Base-by-base conservation (phyloP, 2,888 invertebrate genomes). In the Diploptera punctata region DNA sequence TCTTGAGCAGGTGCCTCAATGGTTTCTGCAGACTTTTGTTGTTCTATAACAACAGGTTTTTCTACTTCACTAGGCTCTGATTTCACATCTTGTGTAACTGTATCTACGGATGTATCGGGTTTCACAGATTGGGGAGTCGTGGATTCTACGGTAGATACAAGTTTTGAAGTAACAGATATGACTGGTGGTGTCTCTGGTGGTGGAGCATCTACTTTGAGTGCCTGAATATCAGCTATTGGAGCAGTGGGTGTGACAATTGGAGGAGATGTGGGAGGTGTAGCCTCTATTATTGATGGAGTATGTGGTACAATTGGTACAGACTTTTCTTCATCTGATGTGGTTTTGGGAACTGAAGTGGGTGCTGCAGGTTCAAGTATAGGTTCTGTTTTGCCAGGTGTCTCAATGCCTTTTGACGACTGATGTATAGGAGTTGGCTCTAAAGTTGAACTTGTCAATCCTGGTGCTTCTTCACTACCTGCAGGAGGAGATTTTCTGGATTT, bases 241-340 rank as follows among this genome's bases (percentile, higher is more conserved):
- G 18, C 38, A 33, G 18, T 19, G 16, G 38, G 49, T 49, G 9
- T 31, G 9, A 75, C 77, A 26, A 78, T 73, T 16, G 79, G 78
- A 13, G 80, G 79, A 72, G 78, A 80, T 2, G 80, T 79, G 2
- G 81, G 80, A 43, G 80, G 80, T 24, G 81, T 80, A 18, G 80
- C 76, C 71, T 79, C 80, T 5, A 71, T 80, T 26, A 81, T 76
- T 19, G 78, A 80, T 31, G 82, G 80, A 3, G 80, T 81, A 29
- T 26, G 49, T 4, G 72, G 72, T 16, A 61, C 10, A 33, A 7
- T 10, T 33, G 33, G 10, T 10, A 33, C 10, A 7, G 33, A 10
- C 33, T 33, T 33, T 10, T 5, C 33, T 7, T 10, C 10, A 10
- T 33, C 33, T 33, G 33, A 5, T 33, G 10, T 10, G 10, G 33